These are phyloP conservation scores for Cassiopea xamachana DNA, from an alignment of 30 jellyfish, hydroid and myxozoan species.

Conservation along the genomic window DNA sequence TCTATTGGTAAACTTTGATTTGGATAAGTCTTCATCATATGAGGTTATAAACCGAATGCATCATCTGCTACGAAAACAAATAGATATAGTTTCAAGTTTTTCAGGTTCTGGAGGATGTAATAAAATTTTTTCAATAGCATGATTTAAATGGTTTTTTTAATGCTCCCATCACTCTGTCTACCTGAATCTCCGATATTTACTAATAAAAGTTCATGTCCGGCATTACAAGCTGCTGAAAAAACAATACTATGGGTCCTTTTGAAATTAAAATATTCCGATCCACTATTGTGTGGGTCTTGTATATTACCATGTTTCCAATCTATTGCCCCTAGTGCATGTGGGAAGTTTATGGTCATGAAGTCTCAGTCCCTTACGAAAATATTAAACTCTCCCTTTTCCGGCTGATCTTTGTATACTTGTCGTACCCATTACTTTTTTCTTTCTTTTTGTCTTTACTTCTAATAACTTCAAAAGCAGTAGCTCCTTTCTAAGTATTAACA, in stretches of 20 bases:
- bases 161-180: constrained; percentile 73
- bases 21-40: constrained; percentile 77
- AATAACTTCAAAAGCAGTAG: constrained; percentile 4
- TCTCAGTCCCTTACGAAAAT: constrained; percentile 29
- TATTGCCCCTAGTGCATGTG: constrained; percentile 60
- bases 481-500: constrained; percentile 4
- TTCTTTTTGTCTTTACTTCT: constrained; percentile 1
- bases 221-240: constrained; percentile 42
- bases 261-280: constrained; percentile 50
- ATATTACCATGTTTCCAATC: constrained; percentile 68
- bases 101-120: constrained; percentile 50
- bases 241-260: constrained; percentile 56
- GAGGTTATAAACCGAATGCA: constrained; percentile 59
- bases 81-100: constrained; percentile 33
- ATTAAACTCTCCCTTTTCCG: constrained; percentile 39
- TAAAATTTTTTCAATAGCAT: constrained; percentile 44
- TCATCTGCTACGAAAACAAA: constrained; percentile 79
- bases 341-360: constrained; percentile 44
- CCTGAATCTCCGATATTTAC: constrained; percentile 67
- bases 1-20: constrained; percentile 25
- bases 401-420: constrained; percentile 23
- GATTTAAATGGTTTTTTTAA: constrained; percentile 55
- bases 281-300: constrained; percentile 59
- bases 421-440: constrained; percentile 39
- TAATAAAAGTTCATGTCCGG: constrained; percentile 28